Base-by-base conservation (phyloP, 2,113 vertebrate genomes). In the Terrapene triunguis region DNA sequence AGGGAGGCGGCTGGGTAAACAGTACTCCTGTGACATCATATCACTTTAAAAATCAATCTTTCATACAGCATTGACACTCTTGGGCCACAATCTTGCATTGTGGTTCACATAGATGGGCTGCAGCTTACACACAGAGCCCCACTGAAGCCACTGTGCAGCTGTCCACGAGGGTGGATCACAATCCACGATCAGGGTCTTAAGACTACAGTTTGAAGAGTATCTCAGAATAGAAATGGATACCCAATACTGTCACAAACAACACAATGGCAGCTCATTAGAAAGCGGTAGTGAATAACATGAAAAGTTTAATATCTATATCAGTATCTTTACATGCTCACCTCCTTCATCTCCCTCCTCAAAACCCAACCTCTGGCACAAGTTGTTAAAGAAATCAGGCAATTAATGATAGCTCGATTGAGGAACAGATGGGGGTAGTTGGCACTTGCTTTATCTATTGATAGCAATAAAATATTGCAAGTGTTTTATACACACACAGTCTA, bases 161-260 rank as follows among this genome's bases (percentile, higher is more conserved):
- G 12, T 8, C 29, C 3, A 3, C 2, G 10, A 1, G 4, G 27
- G 1, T 1, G n/a, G 24, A 76, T 51, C 38, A 2, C 0, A 1
- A 35, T n/a, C 50, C 2, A 21, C 14, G 44, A 89, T 27, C 35
- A 38, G 22, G n/a, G 51, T 84, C 35, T 85, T 0, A 0, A 38
- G 48, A 76, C 83, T 6, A 82, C 53, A 21, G 2, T 11, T 35
- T 48, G 6, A 74, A 48, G 29, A 50, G 29, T 17, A 50, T 9
- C 47, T 50, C 47, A 44, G 62, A 69, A 16, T 21, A 14, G 0
- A 1, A 80, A 51, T 55, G 42, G 29, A 25, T 44, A 35, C 24
- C 16, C n/a, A 76, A 21, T 6, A 62, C 53, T 10, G 59, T 51
- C 83, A 88, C 78, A 38, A 80, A 78, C 48, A 21, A 27, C 48